A percentile compares a stretch with the other conserved stretches of the same genome.
These are phyloP conservation scores for Prochilodus magdalenae DNA, from an alignment of 2,113 vertebrate species.

Conservation along the genomic window DNA sequence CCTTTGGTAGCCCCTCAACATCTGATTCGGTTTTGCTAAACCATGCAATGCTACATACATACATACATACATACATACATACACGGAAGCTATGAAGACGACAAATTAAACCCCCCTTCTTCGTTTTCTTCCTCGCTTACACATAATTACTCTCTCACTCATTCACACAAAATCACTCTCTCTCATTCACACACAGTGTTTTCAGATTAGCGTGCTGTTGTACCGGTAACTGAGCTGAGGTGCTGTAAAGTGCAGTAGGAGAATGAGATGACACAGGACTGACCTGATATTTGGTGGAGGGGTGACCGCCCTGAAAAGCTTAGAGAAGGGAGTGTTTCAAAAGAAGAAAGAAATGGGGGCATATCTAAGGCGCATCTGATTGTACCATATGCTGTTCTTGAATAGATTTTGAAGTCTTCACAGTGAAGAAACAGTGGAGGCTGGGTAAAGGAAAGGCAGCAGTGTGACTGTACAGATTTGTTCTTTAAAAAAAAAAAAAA, in stretches of 20 bases:
- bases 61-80: constrained; percentile 31
- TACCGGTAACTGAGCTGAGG: constrained; percentile 59
- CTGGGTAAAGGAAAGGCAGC: constrained; percentile 33
- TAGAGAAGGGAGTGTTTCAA: constrained; percentile 24
- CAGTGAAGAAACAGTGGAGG: constrained; percentile 35
- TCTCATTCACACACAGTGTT: constrained; percentile 7
- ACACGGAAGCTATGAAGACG: constrained; percentile 16
- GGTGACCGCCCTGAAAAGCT: constrained; percentile 47
- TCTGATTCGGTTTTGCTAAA: neutral
- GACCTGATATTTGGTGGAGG: constrained; percentile 10
- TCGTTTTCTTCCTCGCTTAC: neutral
- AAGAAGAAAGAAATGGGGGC: constrained; percentile 8
- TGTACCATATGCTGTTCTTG: constrained; percentile 50
- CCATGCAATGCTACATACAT: constrained; percentile 21
- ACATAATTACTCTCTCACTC: constrained; percentile 3
- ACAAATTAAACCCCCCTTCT: neutral
- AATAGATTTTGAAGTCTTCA: constrained; percentile 13
- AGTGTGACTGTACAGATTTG: constrained; percentile 11
- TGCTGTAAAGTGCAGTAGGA: constrained; percentile 75
- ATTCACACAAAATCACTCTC: constrained; percentile 6
- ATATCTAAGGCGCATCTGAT: constrained; percentile 12
- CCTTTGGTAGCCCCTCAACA: constrained; percentile 32
- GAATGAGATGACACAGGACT: constrained; percentile 63
- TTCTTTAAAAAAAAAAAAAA: neutral
- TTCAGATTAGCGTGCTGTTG: constrained; percentile 46